Evolutionary conservation across 2,888 invertebrate species (phyloP).

Genomic region (Tipula helvola): DNA sequence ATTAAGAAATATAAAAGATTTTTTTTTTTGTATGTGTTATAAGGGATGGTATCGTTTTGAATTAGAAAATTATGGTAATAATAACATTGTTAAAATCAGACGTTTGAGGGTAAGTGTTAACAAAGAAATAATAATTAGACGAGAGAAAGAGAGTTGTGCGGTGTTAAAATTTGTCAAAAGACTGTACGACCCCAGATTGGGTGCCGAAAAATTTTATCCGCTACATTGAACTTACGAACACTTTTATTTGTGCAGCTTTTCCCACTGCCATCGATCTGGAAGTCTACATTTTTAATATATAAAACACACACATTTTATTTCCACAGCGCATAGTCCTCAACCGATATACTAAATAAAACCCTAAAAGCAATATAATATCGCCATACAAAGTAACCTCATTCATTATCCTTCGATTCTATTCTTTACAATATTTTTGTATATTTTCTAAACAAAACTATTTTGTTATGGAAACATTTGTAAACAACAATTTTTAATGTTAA

Average conservation of each 20-base stretch:
- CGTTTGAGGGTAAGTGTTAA: conserved; percentile 7
- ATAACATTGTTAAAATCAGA: conserved; percentile 7
- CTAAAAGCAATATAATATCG: neutral
- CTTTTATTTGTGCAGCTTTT: no score
- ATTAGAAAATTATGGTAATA: conserved; percentile 9
- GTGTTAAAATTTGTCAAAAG: neutral
- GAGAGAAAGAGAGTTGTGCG: neutral
- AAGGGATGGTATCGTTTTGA: conserved; percentile 9
- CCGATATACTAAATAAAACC: neutral
- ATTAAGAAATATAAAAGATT: neutral
- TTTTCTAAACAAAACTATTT: conserved; percentile 7
- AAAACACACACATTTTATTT: neutral
- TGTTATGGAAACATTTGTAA: conserved; percentile 9
- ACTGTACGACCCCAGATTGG: neutral
- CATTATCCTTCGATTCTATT: neutral
- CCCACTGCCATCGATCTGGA: neutral
- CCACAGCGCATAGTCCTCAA: neutral
- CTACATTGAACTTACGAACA: no score
- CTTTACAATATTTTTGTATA: neutral
- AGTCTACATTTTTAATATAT: neutral
- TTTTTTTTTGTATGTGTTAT: neutral
- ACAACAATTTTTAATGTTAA: neutral
- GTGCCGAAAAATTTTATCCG: neutral
- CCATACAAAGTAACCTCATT: neutral
- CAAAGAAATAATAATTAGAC: neutral